These are phyloP conservation scores for Babyrousa celebensis DNA, from an alignment of 2,797 vertebrate genomes.

Conservation along the genomic window DNA sequence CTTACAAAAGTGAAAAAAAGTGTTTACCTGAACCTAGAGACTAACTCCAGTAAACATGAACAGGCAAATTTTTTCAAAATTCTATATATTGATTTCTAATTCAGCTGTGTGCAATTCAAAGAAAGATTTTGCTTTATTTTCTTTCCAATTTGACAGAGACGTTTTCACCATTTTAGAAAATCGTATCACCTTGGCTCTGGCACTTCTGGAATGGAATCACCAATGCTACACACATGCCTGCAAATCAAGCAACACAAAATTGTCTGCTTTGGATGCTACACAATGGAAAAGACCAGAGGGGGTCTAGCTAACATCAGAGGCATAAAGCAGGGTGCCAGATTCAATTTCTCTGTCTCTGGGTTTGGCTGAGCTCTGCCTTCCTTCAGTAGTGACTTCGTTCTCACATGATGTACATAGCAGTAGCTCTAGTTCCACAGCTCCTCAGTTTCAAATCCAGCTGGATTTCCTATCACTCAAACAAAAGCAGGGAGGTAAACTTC, in stretches of 20 bases:
- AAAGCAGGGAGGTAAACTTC: not conserved
- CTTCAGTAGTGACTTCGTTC: constrained; percentile 8
- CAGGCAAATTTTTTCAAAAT: constrained; percentile 19
- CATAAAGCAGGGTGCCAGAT: not conserved
- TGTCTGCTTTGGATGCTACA: not conserved
- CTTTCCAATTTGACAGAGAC: not conserved
- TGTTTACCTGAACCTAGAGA: not conserved
- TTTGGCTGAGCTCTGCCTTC: not conserved
- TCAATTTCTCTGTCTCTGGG: not conserved
- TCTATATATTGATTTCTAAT: not conserved
- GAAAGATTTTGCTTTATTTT: not conserved
- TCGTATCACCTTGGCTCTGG: not conserved
- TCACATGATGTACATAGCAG: not conserved
- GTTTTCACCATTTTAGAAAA: constrained; percentile 42
- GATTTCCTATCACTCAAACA: not conserved
- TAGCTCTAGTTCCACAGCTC: not conserved
- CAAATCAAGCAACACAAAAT: not conserved
- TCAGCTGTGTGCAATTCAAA: not conserved
- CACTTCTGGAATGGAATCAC: not conserved
- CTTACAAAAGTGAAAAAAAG: not conserved
- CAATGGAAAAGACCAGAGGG: not conserved
- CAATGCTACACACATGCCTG: not conserved
- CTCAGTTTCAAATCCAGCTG: not conserved
- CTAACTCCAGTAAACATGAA: constrained; percentile 2
- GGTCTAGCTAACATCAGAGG: not conserved